A percentile compares a stretch with the other conserved stretches of the same genome.
Evolutionary conservation across 2,888 invertebrate genomes (phyloP).

Genomic region (Harpagoxenus sublaevis): DNA sequence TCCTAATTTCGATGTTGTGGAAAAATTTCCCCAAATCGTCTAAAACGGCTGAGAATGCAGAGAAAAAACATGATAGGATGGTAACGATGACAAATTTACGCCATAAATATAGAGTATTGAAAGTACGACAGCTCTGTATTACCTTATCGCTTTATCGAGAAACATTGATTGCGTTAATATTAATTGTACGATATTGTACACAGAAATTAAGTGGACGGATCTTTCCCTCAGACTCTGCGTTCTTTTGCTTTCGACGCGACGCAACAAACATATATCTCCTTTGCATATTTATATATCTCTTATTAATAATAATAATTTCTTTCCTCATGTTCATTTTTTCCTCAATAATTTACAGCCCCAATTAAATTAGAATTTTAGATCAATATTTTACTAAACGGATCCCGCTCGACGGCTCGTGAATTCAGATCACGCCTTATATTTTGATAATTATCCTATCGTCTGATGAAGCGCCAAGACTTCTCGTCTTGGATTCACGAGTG

Average conservation of each 20-base stretch:
- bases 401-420: neutral
- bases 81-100: neutral
- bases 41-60: neutral
- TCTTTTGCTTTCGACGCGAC: neutral
- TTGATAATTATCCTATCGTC: neutral
- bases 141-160: neutral
- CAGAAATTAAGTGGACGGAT: neutral
- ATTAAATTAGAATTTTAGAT: neutral
- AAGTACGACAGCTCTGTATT: neutral
- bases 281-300: neutral
- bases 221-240: neutral
- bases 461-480: neutral
- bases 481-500: neutral
- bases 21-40: neutral
- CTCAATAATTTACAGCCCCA: neutral
- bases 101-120: conserved; percentile 15
- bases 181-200: conserved; percentile 2
- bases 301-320: neutral
- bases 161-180: conserved; percentile 11
- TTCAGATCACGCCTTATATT: neutral
- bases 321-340: neutral
- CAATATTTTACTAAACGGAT: neutral
- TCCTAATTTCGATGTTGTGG: neutral
- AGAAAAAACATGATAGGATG: neutral
- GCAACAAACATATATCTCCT: neutral